Base-by-base conservation (phyloP, 2,797 vertebrate genomes). In the Hybognathus amarus region DNA sequence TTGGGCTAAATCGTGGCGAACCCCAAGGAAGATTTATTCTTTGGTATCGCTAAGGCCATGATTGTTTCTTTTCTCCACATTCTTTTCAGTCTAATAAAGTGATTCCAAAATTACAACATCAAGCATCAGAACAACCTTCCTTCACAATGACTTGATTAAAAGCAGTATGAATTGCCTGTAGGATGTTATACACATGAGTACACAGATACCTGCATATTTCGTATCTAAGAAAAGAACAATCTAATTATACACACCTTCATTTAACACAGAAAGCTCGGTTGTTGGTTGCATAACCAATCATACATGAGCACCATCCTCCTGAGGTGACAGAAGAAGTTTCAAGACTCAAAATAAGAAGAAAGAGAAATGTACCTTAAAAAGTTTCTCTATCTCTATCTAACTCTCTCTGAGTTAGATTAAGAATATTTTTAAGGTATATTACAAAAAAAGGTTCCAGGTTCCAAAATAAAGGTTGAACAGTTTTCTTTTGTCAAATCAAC, bases 111-210 rank as follows among this genome's bases (percentile, higher is more conserved):
- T 56, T n/a, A 59, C 22, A 40, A 22, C 36, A 27, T 40, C 6
- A 24, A 66, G 42, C 59, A 40, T 64, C 3, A 13, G 66, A 24
- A 40, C n/a, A 74, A 45, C 22, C 17, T 74, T 2, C 15, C n/a
- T 82, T 52, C 59, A 74, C 33, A 82, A 82, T 74, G 13, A 66
- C 70, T 64, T 73, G n/a, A 63, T 77, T 64, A 82, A 73, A 74
- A 74, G 9, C 30, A 33, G 30, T 47, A n/a, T 73, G 40, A 47
- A 68, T 81, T 30, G 20, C 52, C 68, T 38, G 7, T 45, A 73
- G 54, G 38, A 40, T 63, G 68, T 63, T 40, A 8, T 38, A 38
- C 56, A 27, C 30, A 13, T 27, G 56, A 59, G 42, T 12, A 40
- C 61, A 63, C 3, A 74, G 45, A 75, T 71, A 83, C 24, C 80